Percentiles rank a stretch among this genome's conserved stretches.
phyloP scores from a whole-genome alignment of 1,140 invertebrate species.

The Parapsyche elsis region DNA sequence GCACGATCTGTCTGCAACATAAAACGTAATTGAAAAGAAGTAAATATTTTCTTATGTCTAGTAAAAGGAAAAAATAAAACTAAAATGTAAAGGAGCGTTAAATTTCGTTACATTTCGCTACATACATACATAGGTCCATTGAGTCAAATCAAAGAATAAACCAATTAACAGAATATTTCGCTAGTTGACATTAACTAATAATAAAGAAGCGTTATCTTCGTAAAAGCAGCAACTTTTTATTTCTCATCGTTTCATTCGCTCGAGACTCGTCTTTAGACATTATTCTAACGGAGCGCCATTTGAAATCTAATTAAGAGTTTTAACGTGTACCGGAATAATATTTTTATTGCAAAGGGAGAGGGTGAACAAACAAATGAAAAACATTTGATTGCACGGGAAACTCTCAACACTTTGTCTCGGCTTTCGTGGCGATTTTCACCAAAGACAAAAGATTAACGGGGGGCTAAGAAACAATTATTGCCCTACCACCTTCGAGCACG shows the following conservation, averaged over 20 bases:
- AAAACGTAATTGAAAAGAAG: too few relatives aligned
- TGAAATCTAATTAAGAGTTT: constrained; percentile 19
- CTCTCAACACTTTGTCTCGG: constrained; percentile 17
- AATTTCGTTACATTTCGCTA: too few relatives aligned
- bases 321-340: constrained; percentile 17
- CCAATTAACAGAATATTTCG: too few relatives aligned
- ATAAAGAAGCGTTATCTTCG: too few relatives aligned
- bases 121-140: too few relatives aligned
- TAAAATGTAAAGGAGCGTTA: too few relatives aligned
- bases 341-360: constrained; percentile 1
- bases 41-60: too few relatives aligned
- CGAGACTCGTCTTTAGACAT: background rate
- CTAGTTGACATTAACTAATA: too few relatives aligned
- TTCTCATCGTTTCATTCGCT: background rate
- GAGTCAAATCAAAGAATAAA: too few relatives aligned
- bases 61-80: too few relatives aligned
- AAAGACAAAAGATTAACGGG: constrained; percentile 33
- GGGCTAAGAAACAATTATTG: constrained; percentile 33
- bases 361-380: constrained; percentile 24
- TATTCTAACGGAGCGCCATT: background rate
- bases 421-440: constrained; percentile 7
- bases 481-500: background rate
- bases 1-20: too few relatives aligned
- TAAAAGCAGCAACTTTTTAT: background rate
- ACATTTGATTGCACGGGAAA: constrained; percentile 26